phyloP scores from a whole-genome alignment of 2,888 invertebrate genomes.

The Idaea straminata region DNA sequence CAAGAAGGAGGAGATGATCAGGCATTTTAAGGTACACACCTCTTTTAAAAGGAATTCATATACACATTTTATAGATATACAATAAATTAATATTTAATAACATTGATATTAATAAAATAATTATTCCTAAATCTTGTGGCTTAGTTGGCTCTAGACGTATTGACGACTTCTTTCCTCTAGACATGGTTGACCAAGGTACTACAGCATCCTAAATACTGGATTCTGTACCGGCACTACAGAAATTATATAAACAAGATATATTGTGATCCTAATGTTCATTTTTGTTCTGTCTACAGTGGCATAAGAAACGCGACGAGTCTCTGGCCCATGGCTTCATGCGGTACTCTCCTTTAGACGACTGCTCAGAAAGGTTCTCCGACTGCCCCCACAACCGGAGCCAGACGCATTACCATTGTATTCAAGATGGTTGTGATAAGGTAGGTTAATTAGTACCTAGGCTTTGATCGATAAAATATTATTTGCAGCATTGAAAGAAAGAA shows the following conservation, averaged over 20 bases:
- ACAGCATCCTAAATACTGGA: no score
- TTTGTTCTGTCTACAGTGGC: slow-evolving; percentile 84
- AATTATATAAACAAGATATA: not conserved
- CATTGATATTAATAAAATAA: no score
- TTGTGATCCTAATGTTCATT: not conserved
- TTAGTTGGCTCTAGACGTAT: no score
- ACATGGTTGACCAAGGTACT: not conserved
- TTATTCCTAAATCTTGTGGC: no score
- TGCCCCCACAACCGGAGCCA: slow-evolving; percentile 97
- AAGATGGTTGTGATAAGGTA: slow-evolving; percentile 93
- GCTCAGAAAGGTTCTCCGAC: slow-evolving; percentile 89
- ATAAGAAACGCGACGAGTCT: slow-evolving; percentile 98
- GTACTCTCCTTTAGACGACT: slow-evolving; percentile 97
- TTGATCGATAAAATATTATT: not conserved
- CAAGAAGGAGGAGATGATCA: slow-evolving; percentile 99
- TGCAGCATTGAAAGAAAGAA: not conserved
- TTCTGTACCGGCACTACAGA: no score
- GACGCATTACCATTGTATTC: slow-evolving; percentile 98
- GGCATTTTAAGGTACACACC: slow-evolving; percentile 88
- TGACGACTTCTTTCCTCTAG: no score
- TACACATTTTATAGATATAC: no score
- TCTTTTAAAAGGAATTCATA: not conserved
- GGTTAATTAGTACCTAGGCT: slow-evolving; percentile 15
- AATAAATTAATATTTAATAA: no score
- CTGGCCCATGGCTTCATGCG: slow-evolving; percentile 96